phyloP scores from a whole-genome alignment of 92 coral and sea anemone genomes.

The Bergia puertoricense region DNA sequence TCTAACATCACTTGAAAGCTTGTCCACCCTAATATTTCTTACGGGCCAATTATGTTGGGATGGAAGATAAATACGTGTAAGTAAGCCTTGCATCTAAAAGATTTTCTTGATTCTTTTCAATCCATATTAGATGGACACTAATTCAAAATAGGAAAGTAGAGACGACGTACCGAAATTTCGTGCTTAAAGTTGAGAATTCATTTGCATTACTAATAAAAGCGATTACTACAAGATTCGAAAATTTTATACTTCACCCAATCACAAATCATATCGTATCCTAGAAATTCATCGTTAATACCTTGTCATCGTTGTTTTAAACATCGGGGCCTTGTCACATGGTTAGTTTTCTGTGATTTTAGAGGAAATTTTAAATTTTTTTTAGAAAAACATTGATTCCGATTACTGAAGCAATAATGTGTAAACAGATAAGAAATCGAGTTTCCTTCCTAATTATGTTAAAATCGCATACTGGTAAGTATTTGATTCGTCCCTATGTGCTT shows the following conservation, averaged over 20 bases:
- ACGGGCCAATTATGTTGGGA: background rate
- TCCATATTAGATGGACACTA: background rate
- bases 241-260: background rate
- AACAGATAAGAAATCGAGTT: background rate
- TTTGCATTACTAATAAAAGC: background rate
- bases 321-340: background rate
- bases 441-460: background rate
- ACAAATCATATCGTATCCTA: background rate
- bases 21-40: background rate
- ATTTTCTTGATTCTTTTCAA: background rate
- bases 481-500: background rate
- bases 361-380: background rate
- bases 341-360: background rate
- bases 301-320: background rate
- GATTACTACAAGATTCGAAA: background rate
- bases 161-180: background rate
- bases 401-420: background rate
- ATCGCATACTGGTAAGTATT: background rate
- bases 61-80: background rate
- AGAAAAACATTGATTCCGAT: background rate
- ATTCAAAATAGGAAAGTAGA: background rate
- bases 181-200: background rate
- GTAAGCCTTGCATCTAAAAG: background rate
- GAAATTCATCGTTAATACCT: background rate
- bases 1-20: background rate